Percentiles rank a stretch among this genome's conserved stretches.
Evolutionary conservation across 2,888 invertebrate genomes (phyloP).

Genomic region (Acanthococcus lagerstroemiae): DNA sequence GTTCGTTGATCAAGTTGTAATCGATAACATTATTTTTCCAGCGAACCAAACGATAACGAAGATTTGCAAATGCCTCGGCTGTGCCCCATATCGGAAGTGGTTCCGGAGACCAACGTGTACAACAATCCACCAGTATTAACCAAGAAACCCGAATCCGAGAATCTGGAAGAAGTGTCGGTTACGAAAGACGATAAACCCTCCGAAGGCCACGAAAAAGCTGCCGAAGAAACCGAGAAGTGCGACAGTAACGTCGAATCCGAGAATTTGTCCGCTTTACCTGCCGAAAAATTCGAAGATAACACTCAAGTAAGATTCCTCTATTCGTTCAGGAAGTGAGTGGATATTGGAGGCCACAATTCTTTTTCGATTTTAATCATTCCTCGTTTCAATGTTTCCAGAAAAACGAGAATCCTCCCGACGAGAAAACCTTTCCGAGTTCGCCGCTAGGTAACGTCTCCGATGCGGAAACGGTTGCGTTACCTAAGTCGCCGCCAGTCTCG

Average conservation of each 20-base stretch:
- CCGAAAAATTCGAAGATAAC: too few relatives aligned
- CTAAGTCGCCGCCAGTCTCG: constrained; percentile 10
- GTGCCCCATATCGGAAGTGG: constrained; percentile 13
- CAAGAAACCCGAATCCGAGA: constrained; percentile 9
- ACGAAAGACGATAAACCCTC: background rate
- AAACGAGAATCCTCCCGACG: background rate
- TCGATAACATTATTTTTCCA: too few relatives aligned
- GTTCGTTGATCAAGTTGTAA: too few relatives aligned
- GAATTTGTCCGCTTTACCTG: too few relatives aligned
- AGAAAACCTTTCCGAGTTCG: background rate
- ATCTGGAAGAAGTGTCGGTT: background rate
- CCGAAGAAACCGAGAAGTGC: background rate
- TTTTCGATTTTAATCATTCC: too few relatives aligned
- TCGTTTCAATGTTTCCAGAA: background rate
- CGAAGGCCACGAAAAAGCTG: background rate
- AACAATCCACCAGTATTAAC: constrained; percentile 17
- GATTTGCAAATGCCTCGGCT: constrained; percentile 11
- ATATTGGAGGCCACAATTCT: too few relatives aligned
- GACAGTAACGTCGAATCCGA: too few relatives aligned
- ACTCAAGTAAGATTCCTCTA: too few relatives aligned
- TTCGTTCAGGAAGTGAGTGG: too few relatives aligned
- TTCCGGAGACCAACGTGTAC: constrained; percentile 2
- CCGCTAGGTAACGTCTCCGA: background rate
- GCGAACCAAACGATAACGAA: constrained; percentile 3
- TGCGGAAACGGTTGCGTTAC: background rate